Percentiles rank a stretch among this genome's conserved stretches.
Conservation (phyloP, 1,140 invertebrate genomes). For the Caenorhabditis remanei region DNA sequence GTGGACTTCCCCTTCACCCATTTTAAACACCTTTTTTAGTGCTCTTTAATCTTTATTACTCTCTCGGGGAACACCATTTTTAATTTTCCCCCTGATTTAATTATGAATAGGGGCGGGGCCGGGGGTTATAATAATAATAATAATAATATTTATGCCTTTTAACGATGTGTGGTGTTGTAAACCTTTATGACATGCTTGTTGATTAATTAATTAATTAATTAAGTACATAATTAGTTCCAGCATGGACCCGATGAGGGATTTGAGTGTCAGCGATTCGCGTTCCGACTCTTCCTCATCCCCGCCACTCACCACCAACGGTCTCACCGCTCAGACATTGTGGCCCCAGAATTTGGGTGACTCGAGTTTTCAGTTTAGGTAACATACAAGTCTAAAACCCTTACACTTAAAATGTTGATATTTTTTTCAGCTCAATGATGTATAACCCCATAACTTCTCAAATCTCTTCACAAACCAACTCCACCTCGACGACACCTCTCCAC, state of each 20-base stretch:
- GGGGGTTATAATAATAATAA: too few species aligned
- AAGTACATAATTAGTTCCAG: not conserved
- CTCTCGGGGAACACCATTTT: not conserved
- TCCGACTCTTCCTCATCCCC: constrained; percentile 29
- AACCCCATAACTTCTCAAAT: constrained; percentile 28
- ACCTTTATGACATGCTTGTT: not conserved
- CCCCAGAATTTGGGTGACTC: not conserved
- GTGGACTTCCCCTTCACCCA: not conserved
- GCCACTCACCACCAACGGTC: not conserved
- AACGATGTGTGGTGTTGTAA: too few species aligned
- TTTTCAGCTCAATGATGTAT: constrained; percentile 3
- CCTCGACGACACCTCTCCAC: not conserved
- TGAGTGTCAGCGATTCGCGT: constrained; percentile 25
- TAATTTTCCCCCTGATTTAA: constrained; percentile 16
- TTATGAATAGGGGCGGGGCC: not conserved
- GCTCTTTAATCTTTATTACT: constrained; percentile 56
- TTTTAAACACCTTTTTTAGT: constrained; percentile 19
- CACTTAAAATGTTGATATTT: not conserved
- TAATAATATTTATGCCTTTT: too few species aligned
- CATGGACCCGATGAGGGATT: constrained; percentile 22
- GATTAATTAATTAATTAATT: not conserved
- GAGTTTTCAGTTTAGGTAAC: constrained; percentile 10
- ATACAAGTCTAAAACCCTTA: not conserved
- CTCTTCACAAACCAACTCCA: not conserved
- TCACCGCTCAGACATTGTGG: not conserved